Base-by-base conservation (phyloP, 2,797 vertebrate genomes). In the Poeciliopsis infans region DNA sequence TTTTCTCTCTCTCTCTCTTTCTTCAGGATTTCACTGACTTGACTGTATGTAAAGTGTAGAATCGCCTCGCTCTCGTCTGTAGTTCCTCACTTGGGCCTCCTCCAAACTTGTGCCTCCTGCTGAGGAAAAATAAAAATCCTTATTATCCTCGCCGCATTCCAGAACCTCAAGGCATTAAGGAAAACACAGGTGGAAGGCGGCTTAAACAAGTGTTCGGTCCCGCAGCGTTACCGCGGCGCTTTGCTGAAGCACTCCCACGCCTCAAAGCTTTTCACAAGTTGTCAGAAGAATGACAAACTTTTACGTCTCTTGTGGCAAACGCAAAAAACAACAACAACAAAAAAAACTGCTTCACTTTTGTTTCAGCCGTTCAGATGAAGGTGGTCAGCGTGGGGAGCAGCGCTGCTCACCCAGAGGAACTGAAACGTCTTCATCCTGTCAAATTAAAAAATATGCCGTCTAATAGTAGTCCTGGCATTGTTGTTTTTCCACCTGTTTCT, bases 61-160 rank as follows among this genome's bases (percentile, higher is more conserved):
- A 33, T 71, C 46, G 15, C 83, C 66, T 39, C 59, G 7, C 3
- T 86, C 78, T 83, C 74, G 83, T 83, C 61, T 69, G 74, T 84
- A 53, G 72, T 74, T 83, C 59, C 57, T 72, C 68, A 75, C 66
- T 80, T 80, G 36, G 85, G 74, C 55, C 69, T 82, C 75, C 71
- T 77, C 36, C 0, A 57, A 36, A 90, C 83, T 51, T 85, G 76
- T 75, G 49, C n/a, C 64, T 80, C 71, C 72, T 59, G 70, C 83
- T 45, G 75, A 57, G 73, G 47, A 59, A n/a, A 79, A 79, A 86
- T 71, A 81, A 68, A 78, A 55, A 85, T 85, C 70, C 68, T 86
- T 79, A 85, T 74, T n/a, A 20, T 6, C 28, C 10, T n/a, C 8
- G 75, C 75, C 79, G 81, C 88, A 84, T 92, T 86, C 88, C 84